Evolutionary conservation across 2,888 invertebrate species (phyloP).

Genomic region (Drosophila stalkeri): DNA sequence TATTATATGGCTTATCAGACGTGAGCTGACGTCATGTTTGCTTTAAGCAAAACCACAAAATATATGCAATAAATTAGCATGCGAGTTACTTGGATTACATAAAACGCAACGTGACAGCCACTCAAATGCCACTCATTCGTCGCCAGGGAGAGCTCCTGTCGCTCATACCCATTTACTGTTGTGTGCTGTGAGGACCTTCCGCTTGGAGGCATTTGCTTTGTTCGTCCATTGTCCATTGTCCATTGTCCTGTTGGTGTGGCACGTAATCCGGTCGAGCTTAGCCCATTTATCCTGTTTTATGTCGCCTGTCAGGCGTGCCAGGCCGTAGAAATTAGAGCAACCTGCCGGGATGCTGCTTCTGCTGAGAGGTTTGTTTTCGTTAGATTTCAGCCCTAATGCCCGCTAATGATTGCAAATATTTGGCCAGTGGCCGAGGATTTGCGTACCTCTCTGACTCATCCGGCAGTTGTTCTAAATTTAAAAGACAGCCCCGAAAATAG

Average conservation of each 20-base stretch:
- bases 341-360: constrained; percentile 39
- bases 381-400: constrained; percentile 61
- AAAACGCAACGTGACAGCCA: constrained; percentile 21
- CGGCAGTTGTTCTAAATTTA: constrained; percentile 58
- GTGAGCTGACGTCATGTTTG: constrained; percentile 47
- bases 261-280: constrained; percentile 71
- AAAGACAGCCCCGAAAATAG: constrained; percentile 58
- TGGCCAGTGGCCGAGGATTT: constrained; percentile 37
- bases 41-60: constrained; percentile 51
- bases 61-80: constrained; percentile 63
- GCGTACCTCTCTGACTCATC: constrained; percentile 60
- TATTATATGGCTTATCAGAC: constrained; percentile 38
- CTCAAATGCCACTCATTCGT: constrained; percentile 29
- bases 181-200: neutral
- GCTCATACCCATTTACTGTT: neutral
- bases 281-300: constrained; percentile 71
- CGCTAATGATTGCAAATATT: constrained; percentile 76
- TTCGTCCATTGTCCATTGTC: constrained; percentile 9
- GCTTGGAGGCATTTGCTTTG: constrained; percentile 36
- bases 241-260: constrained; percentile 32
- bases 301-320: constrained; percentile 59
- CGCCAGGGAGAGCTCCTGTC: neutral
- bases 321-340: constrained; percentile 70
- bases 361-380: constrained; percentile 40
- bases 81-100: constrained; percentile 60